A percentile compares a stretch with the other conserved stretches of the same genome.
Evolutionary conservation across 2,113 vertebrate genomes (phyloP).

Genomic region (Apteryx owenii): DNA sequence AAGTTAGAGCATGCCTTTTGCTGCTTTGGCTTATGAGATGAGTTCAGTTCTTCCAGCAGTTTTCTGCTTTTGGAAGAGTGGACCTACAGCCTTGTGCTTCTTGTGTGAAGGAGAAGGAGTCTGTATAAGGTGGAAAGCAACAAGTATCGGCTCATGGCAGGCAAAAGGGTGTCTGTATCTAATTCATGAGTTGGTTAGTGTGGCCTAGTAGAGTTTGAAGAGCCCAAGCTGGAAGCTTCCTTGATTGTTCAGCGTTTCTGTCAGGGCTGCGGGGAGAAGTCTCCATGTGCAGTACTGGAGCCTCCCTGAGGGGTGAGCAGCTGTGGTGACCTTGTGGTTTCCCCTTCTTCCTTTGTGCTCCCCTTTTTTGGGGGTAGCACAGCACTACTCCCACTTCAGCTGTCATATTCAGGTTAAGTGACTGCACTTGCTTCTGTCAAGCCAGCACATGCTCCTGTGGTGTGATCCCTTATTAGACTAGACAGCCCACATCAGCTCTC

Average conservation of each 20-base stretch:
- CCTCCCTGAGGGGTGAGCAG: not conserved
- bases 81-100: not conserved
- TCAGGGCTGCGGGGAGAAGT: not conserved
- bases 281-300: not conserved
- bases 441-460: constrained; percentile 68
- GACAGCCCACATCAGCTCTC: constrained; percentile 81
- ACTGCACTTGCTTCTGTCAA: constrained; percentile 74
- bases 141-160: not conserved
- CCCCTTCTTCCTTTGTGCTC: not conserved
- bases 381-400: constrained; percentile 37
- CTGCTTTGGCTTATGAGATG: not conserved
- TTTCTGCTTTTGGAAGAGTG: not conserved
- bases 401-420: constrained; percentile 71
- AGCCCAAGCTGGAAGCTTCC: not conserved
- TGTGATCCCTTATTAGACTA: constrained; percentile 84
- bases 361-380: not conserved
- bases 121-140: not conserved
- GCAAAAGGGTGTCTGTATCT: not conserved
- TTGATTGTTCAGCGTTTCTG: not conserved
- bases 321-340: not conserved
- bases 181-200: not conserved
- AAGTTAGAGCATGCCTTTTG: not conserved
- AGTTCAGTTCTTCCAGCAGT: not conserved
- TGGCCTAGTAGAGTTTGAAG: not conserved
- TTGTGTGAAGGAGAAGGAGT: not conserved